phyloP scores from a whole-genome alignment of 2,888 invertebrate species.

The Orgyia antiqua region DNA sequence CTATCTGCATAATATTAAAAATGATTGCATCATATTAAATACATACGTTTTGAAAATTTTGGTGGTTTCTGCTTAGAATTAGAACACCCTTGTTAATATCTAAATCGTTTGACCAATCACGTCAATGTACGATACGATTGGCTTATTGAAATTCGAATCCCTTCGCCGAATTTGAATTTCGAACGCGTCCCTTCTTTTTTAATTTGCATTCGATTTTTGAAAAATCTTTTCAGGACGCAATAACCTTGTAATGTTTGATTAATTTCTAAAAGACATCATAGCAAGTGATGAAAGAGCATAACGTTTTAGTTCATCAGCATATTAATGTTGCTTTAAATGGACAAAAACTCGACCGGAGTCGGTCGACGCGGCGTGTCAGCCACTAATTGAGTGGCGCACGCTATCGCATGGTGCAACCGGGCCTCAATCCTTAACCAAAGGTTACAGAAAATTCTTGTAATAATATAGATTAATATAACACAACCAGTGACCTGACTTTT shows the following conservation, averaged over 20 bases:
- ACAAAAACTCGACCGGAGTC: constrained; percentile 68
- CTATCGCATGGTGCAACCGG: constrained; percentile 53
- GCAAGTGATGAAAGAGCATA: constrained; percentile 46
- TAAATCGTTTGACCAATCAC: constrained; percentile 41
- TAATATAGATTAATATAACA: constrained; percentile 29
- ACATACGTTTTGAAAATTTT: too few species aligned
- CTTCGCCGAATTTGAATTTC: constrained; percentile 40
- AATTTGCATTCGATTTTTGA: constrained; percentile 31
- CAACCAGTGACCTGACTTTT: constrained; percentile 22
- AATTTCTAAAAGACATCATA: constrained; percentile 25
- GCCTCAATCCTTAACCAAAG: constrained; percentile 37
- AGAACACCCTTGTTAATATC: constrained; percentile 26
- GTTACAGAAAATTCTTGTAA: constrained; percentile 49
- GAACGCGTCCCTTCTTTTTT: constrained; percentile 26
- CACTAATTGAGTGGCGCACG: constrained; percentile 70
- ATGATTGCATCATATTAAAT: too few species aligned
- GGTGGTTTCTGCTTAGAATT: too few species aligned
- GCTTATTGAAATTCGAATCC: constrained; percentile 56
- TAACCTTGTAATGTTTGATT: constrained; percentile 26
- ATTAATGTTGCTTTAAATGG: constrained; percentile 57
- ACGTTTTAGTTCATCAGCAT: constrained; percentile 57
- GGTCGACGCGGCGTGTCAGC: constrained; percentile 60
- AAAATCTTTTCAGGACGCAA: constrained; percentile 22
- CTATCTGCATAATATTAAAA: too few species aligned
- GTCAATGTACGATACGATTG: constrained; percentile 38